Conservation (phyloP, 1,140 invertebrate genomes). For the Goniozus legneri region DNA sequence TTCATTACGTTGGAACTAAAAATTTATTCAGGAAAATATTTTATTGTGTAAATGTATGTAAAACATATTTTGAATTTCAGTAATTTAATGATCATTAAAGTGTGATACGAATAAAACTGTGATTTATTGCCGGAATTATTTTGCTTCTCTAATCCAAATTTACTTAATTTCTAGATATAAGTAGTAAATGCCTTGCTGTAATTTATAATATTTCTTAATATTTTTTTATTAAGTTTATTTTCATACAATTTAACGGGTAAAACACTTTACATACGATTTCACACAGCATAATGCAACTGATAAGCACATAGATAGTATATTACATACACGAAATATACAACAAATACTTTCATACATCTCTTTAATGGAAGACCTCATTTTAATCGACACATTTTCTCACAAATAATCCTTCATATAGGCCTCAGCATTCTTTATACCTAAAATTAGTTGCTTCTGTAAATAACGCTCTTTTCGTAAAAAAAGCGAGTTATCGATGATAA, state of each 20-base stretch:
- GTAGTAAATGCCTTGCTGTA: too few species aligned
- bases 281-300: constrained; percentile 8
- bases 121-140: neutral
- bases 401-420: constrained; percentile 22
- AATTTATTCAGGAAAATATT: too few species aligned
- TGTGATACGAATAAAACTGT: neutral
- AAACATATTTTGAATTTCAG: too few species aligned
- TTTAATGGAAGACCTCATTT: constrained; percentile 35
- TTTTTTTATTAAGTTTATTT: constrained; percentile 14
- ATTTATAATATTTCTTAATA: constrained; percentile 14
- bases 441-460: constrained; percentile 5
- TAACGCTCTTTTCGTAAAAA: constrained; percentile 22
- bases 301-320: constrained; percentile 13
- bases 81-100: neutral
- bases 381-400: constrained; percentile 26
- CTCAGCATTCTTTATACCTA: constrained; percentile 15
- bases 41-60: too few species aligned
- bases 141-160: neutral
- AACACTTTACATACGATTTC: constrained; percentile 4
- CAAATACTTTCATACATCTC: constrained; percentile 19
- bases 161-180: neutral
- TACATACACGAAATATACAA: constrained; percentile 6
- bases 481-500: constrained; percentile 20
- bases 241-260: neutral
- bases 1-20: too few species aligned